These are phyloP conservation scores for Valencia hispanica DNA, from an alignment of 2,797 vertebrate genomes.

Conservation along the genomic window DNA sequence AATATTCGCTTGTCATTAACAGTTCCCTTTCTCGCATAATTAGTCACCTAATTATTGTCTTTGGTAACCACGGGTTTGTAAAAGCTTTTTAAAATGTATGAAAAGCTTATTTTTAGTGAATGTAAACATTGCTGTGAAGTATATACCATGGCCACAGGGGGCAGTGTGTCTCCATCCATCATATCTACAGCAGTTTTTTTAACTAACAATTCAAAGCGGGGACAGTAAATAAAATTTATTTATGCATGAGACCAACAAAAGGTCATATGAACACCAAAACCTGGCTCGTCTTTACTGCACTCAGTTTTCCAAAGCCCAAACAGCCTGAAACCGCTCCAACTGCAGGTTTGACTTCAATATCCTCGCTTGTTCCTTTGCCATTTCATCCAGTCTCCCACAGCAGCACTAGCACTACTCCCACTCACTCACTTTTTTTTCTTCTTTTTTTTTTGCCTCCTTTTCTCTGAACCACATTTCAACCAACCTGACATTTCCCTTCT, in stretches of 20 bases:
- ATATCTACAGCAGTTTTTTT: not conserved
- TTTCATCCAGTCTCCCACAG: conserved; percentile 31
- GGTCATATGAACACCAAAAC: not conserved
- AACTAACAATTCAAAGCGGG: not conserved
- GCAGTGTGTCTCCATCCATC: not conserved
- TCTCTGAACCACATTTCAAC: conserved; percentile 41
- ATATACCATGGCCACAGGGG: not conserved
- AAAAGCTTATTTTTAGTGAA: not conserved
- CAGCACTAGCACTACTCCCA: conserved; percentile 33
- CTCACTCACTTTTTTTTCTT: conserved; percentile 1
- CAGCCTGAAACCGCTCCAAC: conserved; percentile 1
- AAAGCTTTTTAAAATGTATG: not conserved
- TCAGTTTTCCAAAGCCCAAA: not conserved
- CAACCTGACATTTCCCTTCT: conserved; percentile 47
- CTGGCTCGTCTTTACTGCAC: not conserved
- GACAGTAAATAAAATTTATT: not conserved
- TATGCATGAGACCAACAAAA: not conserved
- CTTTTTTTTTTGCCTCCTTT: not conserved
- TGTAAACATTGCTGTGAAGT: not conserved
- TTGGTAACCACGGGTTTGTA: not conserved
- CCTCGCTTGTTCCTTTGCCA: conserved; percentile 19
- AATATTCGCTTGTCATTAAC: not conserved
- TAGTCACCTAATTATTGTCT: not conserved
- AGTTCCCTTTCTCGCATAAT: too few relatives aligned
- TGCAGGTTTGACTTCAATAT: conserved; percentile 16